Percentiles rank a stretch among this genome's conserved stretches.
phyloP scores from a whole-genome alignment of 1,140 invertebrate species.

The Sminthurides bifidus region DNA sequence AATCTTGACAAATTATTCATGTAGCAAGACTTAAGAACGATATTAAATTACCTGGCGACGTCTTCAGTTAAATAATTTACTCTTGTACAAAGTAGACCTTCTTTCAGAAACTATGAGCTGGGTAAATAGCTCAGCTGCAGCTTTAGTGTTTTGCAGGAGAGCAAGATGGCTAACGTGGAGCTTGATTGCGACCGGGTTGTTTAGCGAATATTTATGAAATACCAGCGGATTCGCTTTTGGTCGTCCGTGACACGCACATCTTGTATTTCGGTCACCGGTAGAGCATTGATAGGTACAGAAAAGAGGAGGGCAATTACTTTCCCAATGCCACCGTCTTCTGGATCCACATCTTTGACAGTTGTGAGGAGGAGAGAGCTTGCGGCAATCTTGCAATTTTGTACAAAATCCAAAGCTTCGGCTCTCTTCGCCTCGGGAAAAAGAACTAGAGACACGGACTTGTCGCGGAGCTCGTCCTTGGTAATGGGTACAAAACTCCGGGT shows the following conservation, averaged over 20 bases:
- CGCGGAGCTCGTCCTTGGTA: not conserved
- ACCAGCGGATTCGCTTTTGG: not conserved
- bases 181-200: too few species aligned
- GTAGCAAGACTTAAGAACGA: too few species aligned
- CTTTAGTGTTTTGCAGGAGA: too few species aligned
- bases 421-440: not conserved
- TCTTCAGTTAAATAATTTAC: too few species aligned
- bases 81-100: too few species aligned
- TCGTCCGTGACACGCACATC: not conserved
- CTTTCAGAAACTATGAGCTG: too few species aligned
- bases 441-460: not conserved
- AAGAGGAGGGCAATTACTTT: constrained; percentile 1
- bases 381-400: not conserved
- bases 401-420: not conserved
- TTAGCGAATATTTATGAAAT: not conserved
- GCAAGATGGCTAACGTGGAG: too few species aligned
- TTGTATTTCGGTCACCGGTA: not conserved
- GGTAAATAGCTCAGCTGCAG: too few species aligned
- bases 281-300: not conserved
- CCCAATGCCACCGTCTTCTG: not conserved
- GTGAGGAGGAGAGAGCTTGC: not conserved
- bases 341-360: not conserved
- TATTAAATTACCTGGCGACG: too few species aligned
- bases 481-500: constrained; percentile 1
- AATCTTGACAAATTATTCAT: too few species aligned